Evolutionary conservation across 2,888 invertebrate genomes (phyloP).

Genomic region (Lasioglossum calceatum): DNA sequence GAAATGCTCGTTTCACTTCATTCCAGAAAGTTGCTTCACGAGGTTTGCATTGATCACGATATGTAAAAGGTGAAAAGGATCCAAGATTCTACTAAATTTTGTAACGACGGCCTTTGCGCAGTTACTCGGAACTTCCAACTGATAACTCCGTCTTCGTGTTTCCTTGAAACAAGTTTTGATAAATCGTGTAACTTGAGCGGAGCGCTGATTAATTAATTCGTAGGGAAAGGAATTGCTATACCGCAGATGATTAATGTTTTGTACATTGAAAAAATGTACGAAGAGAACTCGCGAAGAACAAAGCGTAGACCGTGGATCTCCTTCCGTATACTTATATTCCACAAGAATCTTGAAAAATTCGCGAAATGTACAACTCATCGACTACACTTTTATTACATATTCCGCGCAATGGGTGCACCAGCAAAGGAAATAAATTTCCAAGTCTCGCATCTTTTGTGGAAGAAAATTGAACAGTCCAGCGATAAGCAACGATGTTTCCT

Average conservation of each 20-base stretch:
- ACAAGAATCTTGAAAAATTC: neutral
- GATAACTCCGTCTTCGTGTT: neutral
- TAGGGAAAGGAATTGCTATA: neutral
- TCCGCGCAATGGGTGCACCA: neutral
- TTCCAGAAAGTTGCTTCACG: neutral
- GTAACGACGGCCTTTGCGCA: neutral
- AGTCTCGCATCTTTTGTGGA: neutral
- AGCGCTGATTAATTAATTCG: constrained; percentile 11
- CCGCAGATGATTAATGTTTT: constrained; percentile 9
- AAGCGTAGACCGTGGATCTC: neutral
- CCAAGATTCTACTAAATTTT: neutral
- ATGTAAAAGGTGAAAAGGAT: neutral
- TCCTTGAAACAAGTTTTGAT: neutral
- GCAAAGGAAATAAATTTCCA: neutral
- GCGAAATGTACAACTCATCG: neutral
- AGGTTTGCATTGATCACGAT: neutral
- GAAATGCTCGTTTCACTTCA: neutral
- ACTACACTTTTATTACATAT: neutral
- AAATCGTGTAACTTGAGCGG: neutral
- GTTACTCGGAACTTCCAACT: neutral
- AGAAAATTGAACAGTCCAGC: neutral
- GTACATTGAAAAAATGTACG: neutral
- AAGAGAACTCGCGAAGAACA: neutral
- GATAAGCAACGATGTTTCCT: neutral
- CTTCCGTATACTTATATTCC: neutral